phyloP scores from a whole-genome alignment of 2,888 invertebrate species.

The Leptura quadrifasciata region DNA sequence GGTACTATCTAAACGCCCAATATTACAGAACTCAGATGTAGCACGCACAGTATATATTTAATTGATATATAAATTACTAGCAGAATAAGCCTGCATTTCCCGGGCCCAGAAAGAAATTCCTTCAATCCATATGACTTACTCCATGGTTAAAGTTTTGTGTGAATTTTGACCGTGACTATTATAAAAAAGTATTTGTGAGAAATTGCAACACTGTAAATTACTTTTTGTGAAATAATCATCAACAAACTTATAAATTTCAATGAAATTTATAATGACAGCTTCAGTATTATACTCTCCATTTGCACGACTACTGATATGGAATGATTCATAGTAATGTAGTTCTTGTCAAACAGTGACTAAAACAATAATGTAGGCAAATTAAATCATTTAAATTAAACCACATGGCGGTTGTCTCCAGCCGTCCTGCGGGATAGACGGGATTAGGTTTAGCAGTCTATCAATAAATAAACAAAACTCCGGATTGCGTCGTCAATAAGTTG shows the following conservation, averaged over 20 bases:
- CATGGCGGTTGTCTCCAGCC: conserved; percentile 27
- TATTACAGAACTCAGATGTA: no score
- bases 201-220: no score
- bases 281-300: not conserved
- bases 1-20: no score
- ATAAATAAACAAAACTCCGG: conserved; percentile 43
- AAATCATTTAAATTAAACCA: conserved; percentile 40
- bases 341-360: conserved; percentile 39
- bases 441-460: conserved; percentile 35
- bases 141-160: no score
- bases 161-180: no score
- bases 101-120: no score
- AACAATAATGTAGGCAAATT: conserved; percentile 46
- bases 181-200: no score
- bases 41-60: no score
- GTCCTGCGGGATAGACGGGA: conserved; percentile 36
- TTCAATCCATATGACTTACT: no score
- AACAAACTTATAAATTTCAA: not conserved
- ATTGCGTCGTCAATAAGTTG: conserved; percentile 47
- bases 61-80: no score
- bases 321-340: conserved; percentile 35
- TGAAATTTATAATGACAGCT: not conserved
- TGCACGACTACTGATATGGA: not conserved
- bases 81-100: no score
- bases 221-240: not conserved